Base-by-base conservation (phyloP, 2,888 invertebrate genomes). In the Drosophila longiperda region DNA sequence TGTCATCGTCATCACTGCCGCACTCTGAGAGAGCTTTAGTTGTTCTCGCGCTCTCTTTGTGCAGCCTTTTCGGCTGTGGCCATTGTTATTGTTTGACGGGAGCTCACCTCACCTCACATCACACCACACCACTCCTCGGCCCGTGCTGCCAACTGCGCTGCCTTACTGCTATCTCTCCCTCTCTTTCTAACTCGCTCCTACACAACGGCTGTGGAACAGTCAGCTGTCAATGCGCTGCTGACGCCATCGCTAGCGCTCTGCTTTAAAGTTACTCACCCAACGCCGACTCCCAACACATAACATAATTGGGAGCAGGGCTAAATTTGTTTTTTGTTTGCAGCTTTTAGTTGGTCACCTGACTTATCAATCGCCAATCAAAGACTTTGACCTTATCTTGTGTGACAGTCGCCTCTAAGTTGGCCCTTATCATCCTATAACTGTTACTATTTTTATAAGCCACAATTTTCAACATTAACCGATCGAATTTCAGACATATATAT, bases 181-280 rank as follows among this genome's bases (percentile, higher is more conserved):
- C 57, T 29, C 20, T 29, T 33, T 17, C 26, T 32, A 36, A 17
- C 48, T 3, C 48, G 17, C 50, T 36, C 15, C 32, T n/a, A 9
- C 38, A 26, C 36, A 26, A 6, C 11, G 11, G 54, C 15, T 11
- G 26, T 53, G 52, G 32, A 33, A 32, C 55, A 67, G 68, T 74
- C 86, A 71, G 79, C 77, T 82, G 83, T 66, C 83, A 76, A 71
- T 79, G 72, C 75, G 70, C 76, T 77, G 88, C 85, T 85, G 86
- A 85, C 85, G 88, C 83, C 86, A 85, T 85, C 83, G 83, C 55
- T 45, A 53, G 53, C 71, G 78, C 50, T 50, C 66, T 45, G 66
- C 38, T 33, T 64, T 50, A 74, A 53, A 64, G 84, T 78, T 80
- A 80, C 82, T 79, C 86, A 81, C 69, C 65, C 52, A 76, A 29